These are phyloP conservation scores for Azorinus chamasolen DNA, from an alignment of 2,888 invertebrate species.

Conservation along the genomic window DNA sequence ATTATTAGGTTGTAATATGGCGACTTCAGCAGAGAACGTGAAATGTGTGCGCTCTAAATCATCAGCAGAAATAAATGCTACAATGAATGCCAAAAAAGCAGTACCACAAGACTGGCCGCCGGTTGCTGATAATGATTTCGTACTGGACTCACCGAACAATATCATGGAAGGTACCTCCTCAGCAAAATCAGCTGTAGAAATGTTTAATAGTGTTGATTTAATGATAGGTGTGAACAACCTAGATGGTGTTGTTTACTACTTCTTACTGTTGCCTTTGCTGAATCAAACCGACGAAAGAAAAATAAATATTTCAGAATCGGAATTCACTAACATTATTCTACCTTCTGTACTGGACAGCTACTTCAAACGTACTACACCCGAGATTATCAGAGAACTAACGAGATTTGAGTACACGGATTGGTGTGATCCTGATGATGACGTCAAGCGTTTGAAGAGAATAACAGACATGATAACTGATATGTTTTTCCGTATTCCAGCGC, in stretches of 20 bases:
- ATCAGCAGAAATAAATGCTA: neutral
- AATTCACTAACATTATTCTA: neutral
- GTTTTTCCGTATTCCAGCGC: neutral
- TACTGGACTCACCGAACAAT: conserved; percentile 4
- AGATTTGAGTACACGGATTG: conserved; percentile 5
- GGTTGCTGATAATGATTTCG: conserved; percentile 1
- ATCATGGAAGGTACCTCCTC: neutral
- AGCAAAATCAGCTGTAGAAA: neutral
- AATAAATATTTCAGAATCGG: neutral
- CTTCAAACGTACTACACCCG: neutral
- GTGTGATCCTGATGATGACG: neutral
- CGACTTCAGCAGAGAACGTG: neutral
- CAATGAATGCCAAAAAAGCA: neutral
- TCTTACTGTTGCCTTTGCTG: neutral
- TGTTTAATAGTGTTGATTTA: conserved; percentile 8
- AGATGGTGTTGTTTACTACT: conserved; percentile 1
- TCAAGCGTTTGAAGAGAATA: neutral
- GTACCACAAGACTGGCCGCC: neutral
- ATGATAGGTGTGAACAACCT: conserved; percentile 9
- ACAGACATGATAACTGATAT: neutral
- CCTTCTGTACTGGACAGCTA: neutral
- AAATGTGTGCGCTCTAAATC: neutral
- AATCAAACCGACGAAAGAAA: neutral
- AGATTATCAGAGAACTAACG: neutral
- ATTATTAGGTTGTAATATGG: neutral